A percentile compares a stretch with the other conserved stretches of the same genome.
phyloP scores from a whole-genome alignment of 2,113 vertebrate genomes.

The Sula dactylatra region DNA sequence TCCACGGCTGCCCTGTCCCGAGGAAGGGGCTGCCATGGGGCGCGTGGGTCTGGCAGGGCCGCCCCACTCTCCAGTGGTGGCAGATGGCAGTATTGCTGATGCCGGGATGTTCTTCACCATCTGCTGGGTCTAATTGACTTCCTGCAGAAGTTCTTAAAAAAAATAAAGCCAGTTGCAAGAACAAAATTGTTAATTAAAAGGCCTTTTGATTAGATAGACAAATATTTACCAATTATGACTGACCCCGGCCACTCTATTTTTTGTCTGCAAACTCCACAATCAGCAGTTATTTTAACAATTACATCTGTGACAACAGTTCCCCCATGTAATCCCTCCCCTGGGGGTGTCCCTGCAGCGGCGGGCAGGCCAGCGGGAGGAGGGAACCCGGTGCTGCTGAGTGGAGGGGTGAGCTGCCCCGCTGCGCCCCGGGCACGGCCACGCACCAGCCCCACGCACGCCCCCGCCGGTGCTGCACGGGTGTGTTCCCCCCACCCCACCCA shows the following conservation, averaged over 20 bases:
- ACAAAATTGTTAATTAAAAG: constrained; percentile 80
- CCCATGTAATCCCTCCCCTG: background rate
- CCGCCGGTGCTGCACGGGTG: rapidly evolving
- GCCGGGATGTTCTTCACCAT: constrained; percentile 67
- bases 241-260: constrained; percentile 62
- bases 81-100: constrained; percentile 75
- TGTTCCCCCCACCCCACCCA: rapidly evolving
- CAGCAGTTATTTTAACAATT: constrained; percentile 54
- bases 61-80: background rate
- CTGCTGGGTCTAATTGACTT: constrained; percentile 80
- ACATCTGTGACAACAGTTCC: background rate
- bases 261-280: constrained; percentile 53
- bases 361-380: too few relatives aligned
- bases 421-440: rapidly evolving
- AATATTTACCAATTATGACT: constrained; percentile 79
- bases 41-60: background rate
- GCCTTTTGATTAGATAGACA: constrained; percentile 79
- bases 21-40: background rate
- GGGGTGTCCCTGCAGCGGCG: background rate
- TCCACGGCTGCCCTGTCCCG: background rate
- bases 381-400: rapidly evolving
- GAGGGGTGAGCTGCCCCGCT: background rate
- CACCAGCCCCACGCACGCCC: background rate
- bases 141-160: constrained; percentile 70
- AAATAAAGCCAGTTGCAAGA: constrained; percentile 71